Base-by-base conservation (phyloP, 2,888 invertebrate species). In the Apamea epomidion region DNA sequence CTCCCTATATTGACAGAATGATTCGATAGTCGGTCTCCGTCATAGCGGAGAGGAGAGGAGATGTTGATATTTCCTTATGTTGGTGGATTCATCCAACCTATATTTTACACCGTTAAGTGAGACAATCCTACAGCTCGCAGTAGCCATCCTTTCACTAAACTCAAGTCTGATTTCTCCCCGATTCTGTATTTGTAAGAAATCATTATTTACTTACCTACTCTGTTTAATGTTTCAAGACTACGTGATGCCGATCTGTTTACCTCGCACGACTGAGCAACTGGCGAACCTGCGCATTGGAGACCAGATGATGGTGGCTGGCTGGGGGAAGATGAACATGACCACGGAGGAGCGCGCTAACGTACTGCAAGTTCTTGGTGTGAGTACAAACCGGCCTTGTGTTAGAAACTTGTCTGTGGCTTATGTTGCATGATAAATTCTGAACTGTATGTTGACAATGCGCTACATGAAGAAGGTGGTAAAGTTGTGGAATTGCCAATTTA, bases 231-330 rank as follows among this genome's bases (percentile, higher is more conserved):
- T 89, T 87, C 4, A 89, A 97, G 97, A 95, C 82, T 97, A 97
- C 91, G 97, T 98, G 3, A 90, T 92, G 42, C 97, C 98, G 18
- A 97, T 98, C 78, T 98, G 98, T 88, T 91, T 98, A 74, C 97
- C 97, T 18, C 94, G 92, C 18, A 90, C 88, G 1, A 94, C 92
- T 1, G 92, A 95, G 18, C 93, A 97, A 58, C 82, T 97, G 65
- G 86, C 72, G 0, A 92, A 93, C 64, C 84, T 96, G 16, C 92
- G 91, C 16, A 45, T 95, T 0, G 97, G 96, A 0, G 95, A 97
- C 60, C 88, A 88, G 10, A 95, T 97, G 32, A 97, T 96, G 65
- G 97, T 98, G 0, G 98, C 98, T 2, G 97, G 97, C 0, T 97
- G 97, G 97, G 97, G 97, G 14, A 96, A 95, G 85, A 95, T 92